A percentile compares a stretch with the other conserved stretches of the same genome.
Evolutionary conservation across 2,888 invertebrate species (phyloP).

Genomic region (Thera britannica): DNA sequence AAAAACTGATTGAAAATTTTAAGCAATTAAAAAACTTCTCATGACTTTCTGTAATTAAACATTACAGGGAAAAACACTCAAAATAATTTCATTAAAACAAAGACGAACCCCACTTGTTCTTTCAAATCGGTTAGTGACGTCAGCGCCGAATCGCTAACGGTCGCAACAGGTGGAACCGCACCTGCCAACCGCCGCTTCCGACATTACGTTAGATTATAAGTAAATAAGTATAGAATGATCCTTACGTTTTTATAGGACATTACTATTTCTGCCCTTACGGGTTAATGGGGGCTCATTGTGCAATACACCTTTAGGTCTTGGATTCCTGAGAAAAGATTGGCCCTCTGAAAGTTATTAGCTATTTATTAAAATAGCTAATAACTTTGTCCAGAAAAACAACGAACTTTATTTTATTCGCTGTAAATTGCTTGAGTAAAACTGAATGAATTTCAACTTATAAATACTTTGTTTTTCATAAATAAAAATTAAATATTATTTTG

Average conservation of each 20-base stretch:
- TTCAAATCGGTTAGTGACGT: conserved; percentile 33
- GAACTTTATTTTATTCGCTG: no score
- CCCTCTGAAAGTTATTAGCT: no score
- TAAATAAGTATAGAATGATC: conserved; percentile 17
- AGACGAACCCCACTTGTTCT: conserved; percentile 23
- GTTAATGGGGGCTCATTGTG: conserved; percentile 11
- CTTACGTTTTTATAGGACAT: conserved; percentile 32
- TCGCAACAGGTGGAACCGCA: conserved; percentile 76
- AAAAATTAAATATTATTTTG: no score
- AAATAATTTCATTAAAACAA: conserved; percentile 11
- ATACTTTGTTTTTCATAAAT: no score
- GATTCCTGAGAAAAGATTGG: neutral
- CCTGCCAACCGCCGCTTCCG: conserved; percentile 78
- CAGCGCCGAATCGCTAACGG: conserved; percentile 40
- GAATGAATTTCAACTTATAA: no score
- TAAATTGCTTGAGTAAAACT: no score
- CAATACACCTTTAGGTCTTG: conserved; percentile 26
- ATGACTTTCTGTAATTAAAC: neutral
- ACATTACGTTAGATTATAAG: conserved; percentile 67
- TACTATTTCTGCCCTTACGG: conserved; percentile 4
- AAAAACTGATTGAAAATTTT: no score
- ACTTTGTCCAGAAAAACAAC: no score
- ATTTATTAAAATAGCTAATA: no score
- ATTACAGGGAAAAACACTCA: neutral
- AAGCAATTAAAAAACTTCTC: no score